Percentiles rank a stretch among this genome's conserved stretches.
phyloP scores from a whole-genome alignment of 2,113 vertebrate species.

The Struthio camelus region DNA sequence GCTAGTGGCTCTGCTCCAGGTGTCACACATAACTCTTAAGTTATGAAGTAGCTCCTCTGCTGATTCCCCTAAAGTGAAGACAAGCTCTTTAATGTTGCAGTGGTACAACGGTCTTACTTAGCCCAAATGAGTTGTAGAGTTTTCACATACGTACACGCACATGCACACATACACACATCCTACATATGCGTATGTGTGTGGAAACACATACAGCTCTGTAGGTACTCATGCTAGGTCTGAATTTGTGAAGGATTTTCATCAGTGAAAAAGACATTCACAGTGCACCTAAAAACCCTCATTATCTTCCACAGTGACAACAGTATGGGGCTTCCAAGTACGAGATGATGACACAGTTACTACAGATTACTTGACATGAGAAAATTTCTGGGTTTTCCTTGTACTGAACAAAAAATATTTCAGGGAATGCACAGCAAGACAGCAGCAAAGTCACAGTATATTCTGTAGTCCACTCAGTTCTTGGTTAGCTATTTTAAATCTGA shows the following conservation, averaged over 20 bases:
- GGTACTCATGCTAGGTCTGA: neutral
- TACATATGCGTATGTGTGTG: neutral
- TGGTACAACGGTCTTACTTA: neutral
- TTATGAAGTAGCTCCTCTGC: neutral
- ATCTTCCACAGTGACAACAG: neutral
- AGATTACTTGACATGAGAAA: neutral
- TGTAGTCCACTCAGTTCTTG: neutral
- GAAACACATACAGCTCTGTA: neutral
- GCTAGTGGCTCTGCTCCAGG: neutral
- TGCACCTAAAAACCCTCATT: neutral
- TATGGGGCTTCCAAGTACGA: neutral
- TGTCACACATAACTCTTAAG: neutral
- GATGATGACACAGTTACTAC: neutral
- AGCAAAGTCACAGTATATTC: neutral
- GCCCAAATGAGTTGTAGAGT: neutral
- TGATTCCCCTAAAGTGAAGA: neutral
- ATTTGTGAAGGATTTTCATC: neutral
- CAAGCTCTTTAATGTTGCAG: neutral
- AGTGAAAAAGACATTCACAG: neutral
- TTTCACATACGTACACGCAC: neutral
- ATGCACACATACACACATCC: neutral
- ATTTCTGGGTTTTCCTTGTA: neutral
- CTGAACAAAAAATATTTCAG: neutral
- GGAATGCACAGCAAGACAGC: neutral
- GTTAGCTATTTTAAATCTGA: neutral